These are phyloP conservation scores for Crotophaga sulcirostris DNA, from an alignment of 2,113 vertebrate species.

Conservation along the genomic window DNA sequence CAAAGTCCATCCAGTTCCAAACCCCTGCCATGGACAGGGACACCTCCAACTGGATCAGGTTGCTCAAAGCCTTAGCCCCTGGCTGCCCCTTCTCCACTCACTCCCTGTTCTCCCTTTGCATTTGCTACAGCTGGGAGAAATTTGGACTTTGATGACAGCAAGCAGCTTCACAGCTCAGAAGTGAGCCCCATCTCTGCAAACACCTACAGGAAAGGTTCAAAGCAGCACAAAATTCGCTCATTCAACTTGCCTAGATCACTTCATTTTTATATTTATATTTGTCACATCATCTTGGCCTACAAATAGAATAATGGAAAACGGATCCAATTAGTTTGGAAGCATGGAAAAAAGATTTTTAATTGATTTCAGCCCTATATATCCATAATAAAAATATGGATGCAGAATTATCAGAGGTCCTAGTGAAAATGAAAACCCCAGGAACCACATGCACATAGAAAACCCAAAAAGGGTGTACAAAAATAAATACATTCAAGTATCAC, in stretches of 20 bases:
- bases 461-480: not conserved
- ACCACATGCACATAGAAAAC: not conserved
- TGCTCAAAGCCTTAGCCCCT: too few relatives aligned
- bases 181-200: not conserved
- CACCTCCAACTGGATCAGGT: too few relatives aligned
- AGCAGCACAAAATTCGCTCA: not conserved
- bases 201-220: not conserved
- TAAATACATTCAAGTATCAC: slow-evolving; percentile 39
- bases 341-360: not conserved
- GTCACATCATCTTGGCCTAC: not conserved
- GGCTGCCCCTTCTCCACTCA: not conserved
- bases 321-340: not conserved
- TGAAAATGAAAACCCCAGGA: not conserved
- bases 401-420: not conserved
- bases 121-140: too few relatives aligned
- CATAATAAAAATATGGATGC: not conserved
- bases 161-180: not conserved
- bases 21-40: too few relatives aligned
- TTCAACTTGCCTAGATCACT: not conserved
- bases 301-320: not conserved
- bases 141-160: accelerated
- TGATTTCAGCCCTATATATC: not conserved
- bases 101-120: too few relatives aligned
- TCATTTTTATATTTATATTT: not conserved
- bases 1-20: too few relatives aligned